Conservation (phyloP, 2,888 invertebrate genomes). For the Masnerella sp. region DNA sequence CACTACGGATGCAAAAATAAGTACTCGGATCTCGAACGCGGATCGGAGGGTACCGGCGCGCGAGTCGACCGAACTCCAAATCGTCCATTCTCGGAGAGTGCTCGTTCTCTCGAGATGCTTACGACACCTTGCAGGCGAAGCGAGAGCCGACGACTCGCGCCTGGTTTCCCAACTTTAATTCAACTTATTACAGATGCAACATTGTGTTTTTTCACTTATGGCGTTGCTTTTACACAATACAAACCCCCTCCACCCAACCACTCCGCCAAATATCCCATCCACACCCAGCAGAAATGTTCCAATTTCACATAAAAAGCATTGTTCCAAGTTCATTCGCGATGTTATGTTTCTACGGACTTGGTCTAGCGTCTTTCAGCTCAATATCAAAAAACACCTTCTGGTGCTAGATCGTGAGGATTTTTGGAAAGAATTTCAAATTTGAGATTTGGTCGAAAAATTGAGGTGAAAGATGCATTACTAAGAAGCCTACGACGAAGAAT, state of each 20-base stretch:
- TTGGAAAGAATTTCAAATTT: too few species aligned
- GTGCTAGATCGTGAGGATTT: too few species aligned
- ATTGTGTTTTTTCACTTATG: constrained; percentile 77
- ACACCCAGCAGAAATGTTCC: constrained; percentile 65
- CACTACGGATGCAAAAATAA: constrained; percentile 71
- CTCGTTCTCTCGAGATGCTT: too few species aligned
- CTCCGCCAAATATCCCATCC: constrained; percentile 62
- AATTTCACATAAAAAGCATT: constrained; percentile 75
- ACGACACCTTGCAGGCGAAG: background rate
- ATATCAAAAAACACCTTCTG: too few species aligned
- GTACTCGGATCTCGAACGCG: constrained; percentile 75
- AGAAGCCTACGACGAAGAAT: too few species aligned
- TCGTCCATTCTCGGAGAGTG: too few species aligned
- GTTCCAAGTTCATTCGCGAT: constrained; percentile 75
- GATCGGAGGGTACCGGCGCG: constrained; percentile 72
- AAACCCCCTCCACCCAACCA: constrained; percentile 66
- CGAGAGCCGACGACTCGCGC: constrained; percentile 39
- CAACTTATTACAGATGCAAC: constrained; percentile 75
- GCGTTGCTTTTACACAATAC: constrained; percentile 77
- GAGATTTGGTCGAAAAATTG: too few species aligned
- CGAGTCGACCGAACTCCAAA: constrained; percentile 56
- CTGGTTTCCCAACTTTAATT: constrained; percentile 70
- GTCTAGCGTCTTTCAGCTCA: constrained; percentile 19
- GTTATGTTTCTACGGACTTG: constrained; percentile 60
- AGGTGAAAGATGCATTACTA: too few species aligned